Base-by-base conservation (phyloP, 2,797 vertebrate species). In the Pseudochirops corinnae region DNA sequence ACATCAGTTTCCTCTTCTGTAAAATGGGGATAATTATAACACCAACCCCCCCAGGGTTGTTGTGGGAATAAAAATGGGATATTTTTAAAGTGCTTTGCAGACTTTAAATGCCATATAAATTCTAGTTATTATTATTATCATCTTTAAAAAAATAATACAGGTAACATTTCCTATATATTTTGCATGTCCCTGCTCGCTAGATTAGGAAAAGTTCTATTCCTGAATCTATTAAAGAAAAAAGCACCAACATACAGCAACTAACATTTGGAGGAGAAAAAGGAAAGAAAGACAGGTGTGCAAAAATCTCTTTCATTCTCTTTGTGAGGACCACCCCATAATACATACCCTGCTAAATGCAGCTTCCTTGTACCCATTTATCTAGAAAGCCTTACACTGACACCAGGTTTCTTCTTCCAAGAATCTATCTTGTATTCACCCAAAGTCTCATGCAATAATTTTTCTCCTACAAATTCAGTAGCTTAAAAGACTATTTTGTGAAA, bases 321-420 rank as follows among this genome's bases (percentile, higher is more conserved):
- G 33, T 82, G 0, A 39, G 28, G 56, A 33, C 56, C 3, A 24
- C 91, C 55, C 24, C 2, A 7, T 14, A 60, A 55, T 33, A 26
- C 0, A 46, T 16, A 28, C 14, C 62, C 39, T 87, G 58, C 91
- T 55, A 53, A 53, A 31, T 12, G 5, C 55, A 90, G 56, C 13
- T 50, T 57, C 58, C 39, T 28, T 0, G 0, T 16, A 92, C 62
- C 53, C 74, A 50, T 24, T 94, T 93, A 14, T 52, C 57, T n/a
- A 6, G 31, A 58, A 90, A 93, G 55, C 82, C 46, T 7, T 46
- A 74, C 7, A 0, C 21, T 0, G 11, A 28, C 56, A 62, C 7
- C 56, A 90, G 4, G 5, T 4, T 52, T 24, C 12, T 1, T 14
- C 24, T 18, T 16, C 46, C 3, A 26, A 0, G 28, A 50, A 0